Conservation (phyloP, 1,140 invertebrate genomes). For the Eufriesea mexicana region DNA sequence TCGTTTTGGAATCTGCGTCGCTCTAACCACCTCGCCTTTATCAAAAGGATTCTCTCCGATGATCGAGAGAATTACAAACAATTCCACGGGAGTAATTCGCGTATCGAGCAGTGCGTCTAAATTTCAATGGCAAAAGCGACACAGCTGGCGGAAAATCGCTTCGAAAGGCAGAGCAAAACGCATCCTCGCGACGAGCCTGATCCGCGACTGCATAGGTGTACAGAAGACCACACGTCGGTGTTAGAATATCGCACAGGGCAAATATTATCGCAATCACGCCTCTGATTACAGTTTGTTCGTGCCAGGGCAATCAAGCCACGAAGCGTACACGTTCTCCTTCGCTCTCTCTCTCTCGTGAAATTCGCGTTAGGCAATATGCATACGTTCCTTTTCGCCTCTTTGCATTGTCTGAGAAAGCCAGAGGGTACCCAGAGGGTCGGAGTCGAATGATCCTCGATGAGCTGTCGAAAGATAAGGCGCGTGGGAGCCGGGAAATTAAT, state of each 20-base stretch:
- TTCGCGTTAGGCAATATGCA: background rate
- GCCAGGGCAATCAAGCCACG: constrained; percentile 7
- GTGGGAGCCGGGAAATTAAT: constrained; percentile 25
- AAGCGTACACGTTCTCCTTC: background rate
- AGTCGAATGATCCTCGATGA: constrained; percentile 2
- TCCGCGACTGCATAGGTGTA: background rate
- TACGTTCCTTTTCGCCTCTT: background rate
- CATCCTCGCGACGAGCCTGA: background rate
- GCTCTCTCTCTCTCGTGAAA: background rate
- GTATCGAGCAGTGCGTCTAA: too few species aligned
- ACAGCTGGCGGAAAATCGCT: too few species aligned
- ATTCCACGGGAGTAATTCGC: too few species aligned
- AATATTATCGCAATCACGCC: constrained; percentile 50
- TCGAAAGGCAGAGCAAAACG: background rate
- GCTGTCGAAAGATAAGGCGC: background rate
- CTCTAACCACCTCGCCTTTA: too few species aligned
- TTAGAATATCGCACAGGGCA: constrained; percentile 43
- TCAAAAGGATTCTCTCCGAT: too few species aligned
- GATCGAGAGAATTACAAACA: too few species aligned
- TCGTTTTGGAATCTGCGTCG: too few species aligned
- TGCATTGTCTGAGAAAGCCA: background rate
- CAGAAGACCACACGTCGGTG: constrained; percentile 7
- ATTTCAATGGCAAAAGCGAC: too few species aligned
- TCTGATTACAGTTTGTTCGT: constrained; percentile 46
- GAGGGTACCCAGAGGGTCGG: background rate